Conservation (phyloP, 2,113 vertebrate genomes). For the crab-eating macaque (Macaca fascicularis) region DNA sequence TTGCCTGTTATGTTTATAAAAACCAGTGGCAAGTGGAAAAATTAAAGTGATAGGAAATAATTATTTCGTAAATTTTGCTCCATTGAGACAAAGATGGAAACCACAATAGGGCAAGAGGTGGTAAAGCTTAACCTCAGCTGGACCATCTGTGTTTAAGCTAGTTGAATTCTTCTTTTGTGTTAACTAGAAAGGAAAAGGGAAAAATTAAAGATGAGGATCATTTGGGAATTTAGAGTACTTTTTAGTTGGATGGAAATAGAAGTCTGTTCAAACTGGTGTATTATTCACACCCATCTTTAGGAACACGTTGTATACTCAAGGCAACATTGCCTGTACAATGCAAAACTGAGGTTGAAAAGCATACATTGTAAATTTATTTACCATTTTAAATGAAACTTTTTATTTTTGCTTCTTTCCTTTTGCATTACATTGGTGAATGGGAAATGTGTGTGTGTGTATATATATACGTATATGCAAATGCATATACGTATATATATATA, state of each 20-base stretch:
- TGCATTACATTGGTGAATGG: neutral
- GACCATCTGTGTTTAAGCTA: neutral
- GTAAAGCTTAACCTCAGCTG: neutral
- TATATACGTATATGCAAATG: too few relatives aligned
- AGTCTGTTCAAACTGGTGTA: neutral
- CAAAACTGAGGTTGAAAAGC: neutral
- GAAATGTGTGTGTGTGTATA: too few relatives aligned
- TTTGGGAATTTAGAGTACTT: neutral
- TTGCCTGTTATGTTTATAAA: neutral
- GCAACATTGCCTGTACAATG: too few relatives aligned
- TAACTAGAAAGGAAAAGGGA: neutral
- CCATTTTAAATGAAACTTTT: neutral
- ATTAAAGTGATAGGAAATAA: conserved; percentile 4
- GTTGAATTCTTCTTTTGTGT: neutral
- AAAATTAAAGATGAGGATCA: neutral
- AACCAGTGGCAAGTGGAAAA: neutral
- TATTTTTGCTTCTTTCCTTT: conserved; percentile 7
- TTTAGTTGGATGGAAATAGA: neutral
- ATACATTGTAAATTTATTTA: neutral
- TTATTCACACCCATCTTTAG: neutral
- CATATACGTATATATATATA: too few relatives aligned
- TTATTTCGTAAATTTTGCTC: neutral
- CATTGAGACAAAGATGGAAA: neutral
- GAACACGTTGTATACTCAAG: neutral
- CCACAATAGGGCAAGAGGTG: neutral